Base-by-base conservation (phyloP, 2,113 vertebrate genomes). In the Regulus satrapa region DNA sequence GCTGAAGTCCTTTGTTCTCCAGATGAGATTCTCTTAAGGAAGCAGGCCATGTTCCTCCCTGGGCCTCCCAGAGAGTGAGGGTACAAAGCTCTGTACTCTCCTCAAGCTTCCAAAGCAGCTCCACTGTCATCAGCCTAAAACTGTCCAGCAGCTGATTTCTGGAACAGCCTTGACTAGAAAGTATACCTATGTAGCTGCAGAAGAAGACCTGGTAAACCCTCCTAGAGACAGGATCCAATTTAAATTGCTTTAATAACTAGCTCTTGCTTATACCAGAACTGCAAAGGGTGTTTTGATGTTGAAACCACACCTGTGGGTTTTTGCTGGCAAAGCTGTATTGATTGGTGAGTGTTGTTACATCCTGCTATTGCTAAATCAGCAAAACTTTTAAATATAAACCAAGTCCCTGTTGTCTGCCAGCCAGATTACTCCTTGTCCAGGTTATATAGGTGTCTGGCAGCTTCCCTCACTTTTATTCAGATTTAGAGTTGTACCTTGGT, bases 1-100 rank as follows among this genome's bases (percentile, higher is more conserved):
- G 76, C 78, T 85, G 61, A 78, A 85, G 61, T 40, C 74, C 86
- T 95, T 92, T 96, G 96, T 94, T 95, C 93, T 94, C 29, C 52
- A 73, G 93, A 54, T 2, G 45, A 78, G 86, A 85, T 41, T 87
- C 77, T 41, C 77, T 91, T 56, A 52, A 68, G 77, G 80, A 89
- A 94, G 94, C 80, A 91, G 92, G 88, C 86, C 4, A n/a, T 64
- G 89, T 75, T 91, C 68, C 73, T 81, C 12, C 2, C 76, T 56
- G 62, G 73, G 41, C 66, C 38, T 92, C 91, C 77, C 80, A 48
- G 46, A 61, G 83, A 23, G 77, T 4, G 21, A 49, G 76, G 20
- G 69, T 4, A 17, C 38, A 77, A 40, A 88, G 78, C 90, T 93
- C 85, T 78, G 24, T 1, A 1, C 64, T 41, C 48, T 34, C 5